These are phyloP conservation scores for Drosophila malerkotliana DNA, from an alignment of 1,140 invertebrate genomes.

Conservation along the genomic window DNA sequence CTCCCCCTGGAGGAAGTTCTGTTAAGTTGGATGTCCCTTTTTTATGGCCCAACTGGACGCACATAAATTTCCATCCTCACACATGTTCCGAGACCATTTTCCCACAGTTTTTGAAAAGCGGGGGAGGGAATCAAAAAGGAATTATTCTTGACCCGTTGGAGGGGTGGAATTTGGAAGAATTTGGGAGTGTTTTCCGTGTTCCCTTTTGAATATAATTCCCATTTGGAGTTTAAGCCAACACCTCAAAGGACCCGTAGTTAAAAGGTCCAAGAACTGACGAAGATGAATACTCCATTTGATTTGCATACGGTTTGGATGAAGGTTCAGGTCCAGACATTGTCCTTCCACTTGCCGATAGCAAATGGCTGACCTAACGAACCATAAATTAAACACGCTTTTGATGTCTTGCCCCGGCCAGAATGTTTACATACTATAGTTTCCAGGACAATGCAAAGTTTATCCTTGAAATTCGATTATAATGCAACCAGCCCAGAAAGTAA, in stretches of 20 bases:
- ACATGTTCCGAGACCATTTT: slow-evolving; percentile 62
- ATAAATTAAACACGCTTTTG: slow-evolving; percentile 81
- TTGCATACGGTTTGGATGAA: slow-evolving; percentile 60
- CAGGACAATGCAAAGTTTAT: slow-evolving; percentile 70
- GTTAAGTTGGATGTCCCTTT: slow-evolving; percentile 51
- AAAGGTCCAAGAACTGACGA: slow-evolving; percentile 59
- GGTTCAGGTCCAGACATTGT: slow-evolving; percentile 39
- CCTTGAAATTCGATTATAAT: slow-evolving; percentile 75
- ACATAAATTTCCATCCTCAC: slow-evolving; percentile 46
- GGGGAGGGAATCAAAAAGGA: slow-evolving; percentile 53
- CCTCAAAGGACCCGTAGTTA: slow-evolving; percentile 51
- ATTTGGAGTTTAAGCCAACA: slow-evolving; percentile 72
- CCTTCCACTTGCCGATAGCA: slow-evolving; percentile 54
- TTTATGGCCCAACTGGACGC: slow-evolving; percentile 49
- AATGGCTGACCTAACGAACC: slow-evolving; percentile 79
- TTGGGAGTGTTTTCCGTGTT: slow-evolving; percentile 20
- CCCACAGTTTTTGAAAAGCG: slow-evolving; percentile 21
- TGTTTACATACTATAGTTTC: slow-evolving; percentile 72
- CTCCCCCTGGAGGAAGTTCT: slow-evolving; percentile 17
- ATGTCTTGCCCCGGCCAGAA: slow-evolving; percentile 64
- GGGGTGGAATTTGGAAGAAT: slow-evolving; percentile 8
- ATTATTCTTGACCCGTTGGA: slow-evolving; percentile 53
- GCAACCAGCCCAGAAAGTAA: slow-evolving; percentile 59
- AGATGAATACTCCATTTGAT: slow-evolving; percentile 76
- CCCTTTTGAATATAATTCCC: slow-evolving; percentile 60